These are phyloP conservation scores for Arvicanthis niloticus DNA, from an alignment of 2,113 vertebrate species.

Conservation along the genomic window DNA sequence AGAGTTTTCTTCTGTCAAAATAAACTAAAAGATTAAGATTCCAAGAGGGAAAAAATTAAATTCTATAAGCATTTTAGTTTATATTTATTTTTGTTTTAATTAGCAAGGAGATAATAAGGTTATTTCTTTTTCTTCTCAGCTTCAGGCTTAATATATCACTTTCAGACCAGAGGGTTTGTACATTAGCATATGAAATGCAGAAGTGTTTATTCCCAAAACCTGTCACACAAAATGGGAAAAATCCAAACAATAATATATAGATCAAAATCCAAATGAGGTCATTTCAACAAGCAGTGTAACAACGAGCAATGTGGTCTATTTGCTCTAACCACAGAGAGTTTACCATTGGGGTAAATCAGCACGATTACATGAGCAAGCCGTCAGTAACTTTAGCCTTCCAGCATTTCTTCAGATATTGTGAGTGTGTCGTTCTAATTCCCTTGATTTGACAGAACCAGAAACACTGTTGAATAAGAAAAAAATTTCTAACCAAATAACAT, in stretches of 20 bases:
- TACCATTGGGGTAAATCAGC: conserved; percentile 4
- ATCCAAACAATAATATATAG: not conserved
- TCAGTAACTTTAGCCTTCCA: conserved; percentile 20
- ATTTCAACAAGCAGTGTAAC: conserved; percentile 49
- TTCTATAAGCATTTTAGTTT: conserved; percentile 36
- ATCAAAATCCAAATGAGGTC: conserved; percentile 36
- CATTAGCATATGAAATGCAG: not conserved
- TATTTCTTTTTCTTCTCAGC: conserved; percentile 31
- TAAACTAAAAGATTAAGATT: conserved; percentile 39
- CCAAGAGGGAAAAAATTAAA: not conserved
- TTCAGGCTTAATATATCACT: conserved; percentile 43
- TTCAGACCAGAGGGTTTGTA: conserved; percentile 16
- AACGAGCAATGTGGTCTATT: conserved; percentile 15
- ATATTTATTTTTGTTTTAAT: conserved; percentile 35
- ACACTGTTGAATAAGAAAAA: not conserved
- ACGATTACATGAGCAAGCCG: not conserved
- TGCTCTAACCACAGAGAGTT: conserved; percentile 49
- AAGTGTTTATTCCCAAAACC: not conserved
- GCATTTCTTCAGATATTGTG: conserved; percentile 49
- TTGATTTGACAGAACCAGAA: conserved; percentile 66
- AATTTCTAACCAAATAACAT: conserved; percentile 40
- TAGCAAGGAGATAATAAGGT: not conserved
- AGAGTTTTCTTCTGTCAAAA: conserved; percentile 40
- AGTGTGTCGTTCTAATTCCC: not conserved
- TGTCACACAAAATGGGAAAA: conserved; percentile 22